Conservation (phyloP, 1,140 invertebrate species). For the Elymnias hypermnestra region DNA sequence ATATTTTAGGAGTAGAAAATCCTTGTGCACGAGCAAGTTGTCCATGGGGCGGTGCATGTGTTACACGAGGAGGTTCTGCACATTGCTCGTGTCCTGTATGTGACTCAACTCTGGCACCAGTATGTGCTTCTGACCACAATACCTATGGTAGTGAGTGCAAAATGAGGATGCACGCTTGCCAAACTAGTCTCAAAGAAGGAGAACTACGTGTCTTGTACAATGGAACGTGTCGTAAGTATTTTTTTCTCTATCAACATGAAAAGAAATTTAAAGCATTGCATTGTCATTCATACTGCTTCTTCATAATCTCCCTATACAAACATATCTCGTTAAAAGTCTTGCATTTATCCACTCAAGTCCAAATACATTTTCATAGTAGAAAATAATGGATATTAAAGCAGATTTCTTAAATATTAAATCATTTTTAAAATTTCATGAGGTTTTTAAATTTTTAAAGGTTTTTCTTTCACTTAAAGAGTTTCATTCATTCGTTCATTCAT, state of each 20-base stretch:
- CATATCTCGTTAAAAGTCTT: too few relatives aligned
- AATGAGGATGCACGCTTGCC: slow-evolving; percentile 86
- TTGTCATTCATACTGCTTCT: background rate
- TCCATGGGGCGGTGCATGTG: slow-evolving; percentile 85
- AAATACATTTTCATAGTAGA: too few relatives aligned
- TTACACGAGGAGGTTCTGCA: slow-evolving; percentile 81
- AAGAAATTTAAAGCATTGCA: background rate
- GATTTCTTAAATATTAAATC: too few relatives aligned
- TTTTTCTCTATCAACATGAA: too few relatives aligned
- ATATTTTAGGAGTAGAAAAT: slow-evolving; percentile 66
- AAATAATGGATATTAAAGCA: too few relatives aligned
- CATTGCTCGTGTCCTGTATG: slow-evolving; percentile 92
- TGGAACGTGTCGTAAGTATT: slow-evolving; percentile 58
- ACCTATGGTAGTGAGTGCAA: slow-evolving; percentile 93
- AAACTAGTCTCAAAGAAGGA: slow-evolving; percentile 46
- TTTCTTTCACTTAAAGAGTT: too few relatives aligned
- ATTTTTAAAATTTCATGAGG: too few relatives aligned
- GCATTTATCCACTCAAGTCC: too few relatives aligned
- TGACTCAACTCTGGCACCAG: slow-evolving; percentile 86
- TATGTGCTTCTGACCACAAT: slow-evolving; percentile 91
- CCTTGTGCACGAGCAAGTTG: slow-evolving; percentile 84
- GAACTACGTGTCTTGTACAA: slow-evolving; percentile 56
- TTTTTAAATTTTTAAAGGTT: too few relatives aligned
- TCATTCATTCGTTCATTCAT: too few relatives aligned
- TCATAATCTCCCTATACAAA: too few relatives aligned